Evolutionary conservation across 1,140 invertebrate genomes (phyloP), one percentile per base, ranked within the genome.

Genomic region (Semibalanus balanoides): DNA sequence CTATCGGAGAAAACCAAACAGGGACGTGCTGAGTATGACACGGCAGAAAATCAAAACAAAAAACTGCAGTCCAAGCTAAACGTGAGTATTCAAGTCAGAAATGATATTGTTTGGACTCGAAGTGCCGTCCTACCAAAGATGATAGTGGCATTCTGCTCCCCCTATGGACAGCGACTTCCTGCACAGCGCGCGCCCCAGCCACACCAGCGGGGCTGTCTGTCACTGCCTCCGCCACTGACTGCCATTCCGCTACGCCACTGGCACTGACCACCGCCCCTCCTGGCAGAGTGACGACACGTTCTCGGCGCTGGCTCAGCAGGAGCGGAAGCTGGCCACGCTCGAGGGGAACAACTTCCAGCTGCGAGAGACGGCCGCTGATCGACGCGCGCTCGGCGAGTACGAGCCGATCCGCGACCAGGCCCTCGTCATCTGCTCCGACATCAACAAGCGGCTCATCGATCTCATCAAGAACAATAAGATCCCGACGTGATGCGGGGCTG

Each of bases 291-390:
- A 91, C 82, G 90, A 91, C 82, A 90, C 89, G 77, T 88, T 88
- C 79, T 83, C 86, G 35, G 87, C 90, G 83, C 82, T 91, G 28
- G 86, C 85, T 70, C 87, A 85, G 77, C 81, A 90, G 80, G 90
- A 91, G 82, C 87, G 88, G 76, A 88, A 90, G 83, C 86, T 89
- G 82, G 85, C 87, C 29, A 85, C 88, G 70, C 83, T 89, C 71
- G 89, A 91, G 82, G 87, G 87, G 78, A 88, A 87, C 78, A 91
- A 90, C 82, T 88, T 86, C 78, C 83, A 86, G 30, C 83, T 90
- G 79, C 85, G 86, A 79, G 88, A 89, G 80, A 89, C 88, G 79
- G 87, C 90, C 75, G 86, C 87, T 22, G 85, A 86, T 3, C 88
- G 89, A 76, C 87, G 86, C 73, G 85, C 87, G 75, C 89, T 90